phyloP scores from a whole-genome alignment of 2,797 vertebrate species.

The Halcyon leucocephala region DNA sequence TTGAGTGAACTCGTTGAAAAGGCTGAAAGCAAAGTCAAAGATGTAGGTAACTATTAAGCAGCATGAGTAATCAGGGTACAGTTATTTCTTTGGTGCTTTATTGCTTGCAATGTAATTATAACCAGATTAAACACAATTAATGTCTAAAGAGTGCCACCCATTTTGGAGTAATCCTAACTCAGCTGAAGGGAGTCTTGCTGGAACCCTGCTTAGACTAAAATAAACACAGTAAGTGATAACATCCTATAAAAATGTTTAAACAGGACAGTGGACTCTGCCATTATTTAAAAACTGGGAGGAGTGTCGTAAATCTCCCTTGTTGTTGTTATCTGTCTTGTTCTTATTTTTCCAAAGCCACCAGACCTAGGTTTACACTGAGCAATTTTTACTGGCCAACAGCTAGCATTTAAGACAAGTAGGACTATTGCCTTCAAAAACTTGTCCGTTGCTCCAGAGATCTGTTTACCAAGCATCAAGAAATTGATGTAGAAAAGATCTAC shows the following conservation, averaged over 20 bases:
- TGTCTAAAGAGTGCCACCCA: background rate
- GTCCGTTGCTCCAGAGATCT: background rate
- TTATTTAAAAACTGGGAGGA: background rate
- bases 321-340: background rate
- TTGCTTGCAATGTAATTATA: background rate
- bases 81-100: background rate
- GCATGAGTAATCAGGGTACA: background rate
- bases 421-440: background rate
- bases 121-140: background rate
- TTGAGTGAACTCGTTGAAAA: background rate
- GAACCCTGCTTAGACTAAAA: background rate
- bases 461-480: background rate
- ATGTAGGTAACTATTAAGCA: background rate
- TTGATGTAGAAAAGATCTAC: background rate
- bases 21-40: background rate
- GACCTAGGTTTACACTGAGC: background rate
- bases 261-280: background rate
- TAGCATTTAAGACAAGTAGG: background rate
- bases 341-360: background rate
- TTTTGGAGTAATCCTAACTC: background rate
- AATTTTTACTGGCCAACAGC: background rate
- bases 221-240: background rate
- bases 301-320: background rate
- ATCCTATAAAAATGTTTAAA: background rate
- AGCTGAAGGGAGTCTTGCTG: background rate